Percentiles rank a stretch among this genome's conserved stretches.
These are phyloP conservation scores for Stegana nigrithorax DNA, from an alignment of 2,888 invertebrate species.

Conservation along the genomic window DNA sequence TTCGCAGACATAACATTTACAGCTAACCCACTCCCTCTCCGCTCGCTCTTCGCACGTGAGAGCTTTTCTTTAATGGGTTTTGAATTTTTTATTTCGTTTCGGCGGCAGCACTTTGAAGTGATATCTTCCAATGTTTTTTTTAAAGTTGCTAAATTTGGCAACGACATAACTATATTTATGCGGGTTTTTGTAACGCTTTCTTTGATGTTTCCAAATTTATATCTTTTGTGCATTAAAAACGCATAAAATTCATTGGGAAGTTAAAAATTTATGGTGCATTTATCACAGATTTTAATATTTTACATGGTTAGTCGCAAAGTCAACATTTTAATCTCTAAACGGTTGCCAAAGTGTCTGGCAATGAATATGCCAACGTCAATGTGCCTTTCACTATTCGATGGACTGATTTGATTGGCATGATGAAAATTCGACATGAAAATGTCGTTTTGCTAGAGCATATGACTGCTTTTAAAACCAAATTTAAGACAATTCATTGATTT, in stretches of 20 bases:
- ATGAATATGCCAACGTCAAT: background rate
- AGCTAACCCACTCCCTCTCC: too few relatives aligned
- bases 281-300: conserved; percentile 8
- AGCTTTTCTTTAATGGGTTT: background rate
- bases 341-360: conserved; percentile 14
- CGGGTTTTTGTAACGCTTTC: background rate
- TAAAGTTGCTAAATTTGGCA: background rate
- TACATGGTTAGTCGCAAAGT: background rate
- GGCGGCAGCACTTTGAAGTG: conserved; percentile 5
- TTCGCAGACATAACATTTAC: too few relatives aligned
- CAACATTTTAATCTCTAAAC: too few relatives aligned
- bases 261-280: conserved; percentile 12
- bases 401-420: too few relatives aligned
- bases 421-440: too few relatives aligned
- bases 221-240: conserved; percentile 7
- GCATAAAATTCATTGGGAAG: conserved; percentile 10
- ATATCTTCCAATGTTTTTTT: background rate
- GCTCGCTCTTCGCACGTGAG: too few relatives aligned
- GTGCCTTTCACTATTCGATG: background rate
- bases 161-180: background rate
- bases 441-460: too few relatives aligned
- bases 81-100: background rate
- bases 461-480: too few relatives aligned
- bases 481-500: too few relatives aligned
- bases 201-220: conserved; percentile 9